These are phyloP conservation scores for Drosophila gaucha DNA, from an alignment of 2,888 invertebrate species.

Conservation along the genomic window DNA sequence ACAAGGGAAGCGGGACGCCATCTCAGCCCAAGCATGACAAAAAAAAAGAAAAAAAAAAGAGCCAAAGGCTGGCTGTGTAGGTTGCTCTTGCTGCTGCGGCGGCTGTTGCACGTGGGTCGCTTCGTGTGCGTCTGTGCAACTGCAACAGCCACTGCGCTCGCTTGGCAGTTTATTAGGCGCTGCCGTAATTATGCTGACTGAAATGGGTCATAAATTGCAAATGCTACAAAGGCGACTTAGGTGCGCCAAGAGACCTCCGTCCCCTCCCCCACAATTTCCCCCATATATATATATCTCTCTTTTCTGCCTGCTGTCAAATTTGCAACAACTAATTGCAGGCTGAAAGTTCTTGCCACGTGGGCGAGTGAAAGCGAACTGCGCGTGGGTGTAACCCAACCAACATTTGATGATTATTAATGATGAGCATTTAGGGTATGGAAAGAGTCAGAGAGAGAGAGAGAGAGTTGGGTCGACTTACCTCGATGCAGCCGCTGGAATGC, in stretches of 20 bases:
- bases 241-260: constrained; percentile 36
- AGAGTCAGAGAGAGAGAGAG: neutral
- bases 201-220: constrained; percentile 82
- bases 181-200: constrained; percentile 82
- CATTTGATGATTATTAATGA: constrained; percentile 71
- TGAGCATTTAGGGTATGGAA: constrained; percentile 27
- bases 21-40: constrained; percentile 36
- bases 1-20: constrained; percentile 29
- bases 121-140: constrained; percentile 30
- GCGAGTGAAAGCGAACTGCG: constrained; percentile 69
- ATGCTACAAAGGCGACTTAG: constrained; percentile 45
- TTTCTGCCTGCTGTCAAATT: constrained; percentile 48
- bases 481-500: constrained; percentile 93
- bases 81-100: constrained; percentile 12
- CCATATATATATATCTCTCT: constrained; percentile 1
- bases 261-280: constrained; percentile 14
- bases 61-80: constrained; percentile 25
- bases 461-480: constrained; percentile 87
- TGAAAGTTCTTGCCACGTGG: constrained; percentile 72
- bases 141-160: constrained; percentile 30
- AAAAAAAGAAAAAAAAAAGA: too few species aligned
- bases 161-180: constrained; percentile 66
- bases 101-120: constrained; percentile 51
- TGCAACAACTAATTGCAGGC: constrained; percentile 69
- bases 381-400: constrained; percentile 51